A percentile compares a stretch with the other conserved stretches of the same genome.
phyloP scores from a whole-genome alignment of 2,113 vertebrate genomes.

The Rhea americana region DNA sequence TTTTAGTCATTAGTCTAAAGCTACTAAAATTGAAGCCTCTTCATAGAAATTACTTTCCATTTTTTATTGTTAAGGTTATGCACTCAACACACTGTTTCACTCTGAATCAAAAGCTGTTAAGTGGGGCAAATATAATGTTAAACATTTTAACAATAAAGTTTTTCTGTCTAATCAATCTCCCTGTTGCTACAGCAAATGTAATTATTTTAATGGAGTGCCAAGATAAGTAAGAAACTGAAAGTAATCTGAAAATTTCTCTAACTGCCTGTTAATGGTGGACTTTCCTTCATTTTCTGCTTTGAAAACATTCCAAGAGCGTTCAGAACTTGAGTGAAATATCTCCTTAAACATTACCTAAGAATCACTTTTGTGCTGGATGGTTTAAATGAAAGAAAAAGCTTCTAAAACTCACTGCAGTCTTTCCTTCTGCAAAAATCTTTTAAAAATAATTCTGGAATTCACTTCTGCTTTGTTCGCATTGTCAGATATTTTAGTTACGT shows the following conservation, averaged over 20 bases:
- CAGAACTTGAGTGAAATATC: conserved; percentile 59
- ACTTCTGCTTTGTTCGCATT: background rate
- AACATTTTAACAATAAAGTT: conserved; percentile 54
- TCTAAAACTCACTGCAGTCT: background rate
- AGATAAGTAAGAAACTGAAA: conserved; percentile 78
- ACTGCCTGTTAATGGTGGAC: conserved; percentile 67
- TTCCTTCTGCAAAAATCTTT: conserved; percentile 11
- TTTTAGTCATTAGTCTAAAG: background rate
- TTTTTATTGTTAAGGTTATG: background rate
- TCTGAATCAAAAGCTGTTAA: conserved; percentile 45
- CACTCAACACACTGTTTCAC: background rate
- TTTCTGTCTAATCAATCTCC: conserved; percentile 73
- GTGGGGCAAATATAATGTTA: conserved; percentile 53
- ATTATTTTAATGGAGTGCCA: conserved; percentile 64
- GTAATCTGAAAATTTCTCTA: conserved; percentile 70
- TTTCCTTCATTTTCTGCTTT: conserved; percentile 59
- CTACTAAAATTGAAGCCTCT: background rate
- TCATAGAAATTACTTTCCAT: background rate
- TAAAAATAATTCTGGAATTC: background rate
- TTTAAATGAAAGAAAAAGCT: background rate
- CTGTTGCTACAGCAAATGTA: conserved; percentile 39
- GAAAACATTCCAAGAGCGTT: conserved; percentile 62
- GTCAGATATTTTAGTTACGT: background rate
- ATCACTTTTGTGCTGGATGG: background rate
- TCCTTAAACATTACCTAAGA: conserved; percentile 50